Percentiles rank a stretch among this genome's conserved stretches.
Evolutionary conservation across 2,888 invertebrate genomes (phyloP).

Genomic region (Pomacea canaliculata): DNA sequence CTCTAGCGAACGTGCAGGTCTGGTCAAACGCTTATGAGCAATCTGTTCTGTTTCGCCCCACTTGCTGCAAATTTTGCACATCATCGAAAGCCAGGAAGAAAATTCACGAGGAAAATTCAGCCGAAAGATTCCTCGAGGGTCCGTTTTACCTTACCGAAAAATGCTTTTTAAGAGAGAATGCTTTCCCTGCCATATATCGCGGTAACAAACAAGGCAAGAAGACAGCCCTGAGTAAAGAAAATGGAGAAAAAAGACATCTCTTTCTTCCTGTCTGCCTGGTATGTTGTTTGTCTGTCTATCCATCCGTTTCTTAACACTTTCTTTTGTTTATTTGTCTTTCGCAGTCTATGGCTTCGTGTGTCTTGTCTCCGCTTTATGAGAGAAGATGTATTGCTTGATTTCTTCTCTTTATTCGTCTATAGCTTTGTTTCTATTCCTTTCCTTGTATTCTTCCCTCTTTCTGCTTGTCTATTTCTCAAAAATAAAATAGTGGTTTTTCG

Average conservation of each 20-base stretch:
- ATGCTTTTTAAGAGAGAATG: no score
- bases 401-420: no score
- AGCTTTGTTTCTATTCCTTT: no score
- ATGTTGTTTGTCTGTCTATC: neutral
- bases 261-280: neutral
- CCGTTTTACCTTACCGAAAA: no score
- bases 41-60: constrained; percentile 26
- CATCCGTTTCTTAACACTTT: neutral
- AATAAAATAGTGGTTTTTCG: no score
- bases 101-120: constrained; percentile 9
- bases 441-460: no score
- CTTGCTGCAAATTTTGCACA: constrained; percentile 25
- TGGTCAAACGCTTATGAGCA: constrained; percentile 18
- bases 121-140: neutral
- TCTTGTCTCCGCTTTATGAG: no score
- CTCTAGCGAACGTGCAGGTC: constrained; percentile 1
- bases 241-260: neutral
- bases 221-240: no score
- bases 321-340: neutral
- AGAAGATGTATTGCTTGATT: no score
- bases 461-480: no score
- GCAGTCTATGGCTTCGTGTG: neutral
- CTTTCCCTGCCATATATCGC: no score
- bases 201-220: no score
- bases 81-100: constrained; percentile 21